phyloP scores from a whole-genome alignment of 2,113 vertebrate genomes.

The Tympanuchus pallidicinctus region DNA sequence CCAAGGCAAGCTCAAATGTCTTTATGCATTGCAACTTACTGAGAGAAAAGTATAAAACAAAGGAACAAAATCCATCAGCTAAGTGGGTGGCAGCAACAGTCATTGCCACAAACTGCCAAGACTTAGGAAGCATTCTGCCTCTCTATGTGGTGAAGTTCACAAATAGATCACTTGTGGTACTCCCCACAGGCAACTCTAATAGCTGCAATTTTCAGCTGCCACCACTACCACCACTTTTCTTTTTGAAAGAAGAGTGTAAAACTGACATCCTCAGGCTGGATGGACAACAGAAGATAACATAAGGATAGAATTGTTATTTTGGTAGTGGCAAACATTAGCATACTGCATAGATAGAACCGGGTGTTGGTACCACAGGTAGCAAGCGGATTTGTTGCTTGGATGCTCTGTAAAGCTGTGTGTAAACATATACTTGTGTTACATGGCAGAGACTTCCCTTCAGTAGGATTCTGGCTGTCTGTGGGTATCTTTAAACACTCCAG shows the following conservation, averaged over 20 bases:
- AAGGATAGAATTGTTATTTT: not conserved
- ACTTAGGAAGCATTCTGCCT: not conserved
- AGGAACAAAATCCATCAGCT: not conserved
- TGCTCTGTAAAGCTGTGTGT: rapidly evolving
- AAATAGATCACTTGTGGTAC: not conserved
- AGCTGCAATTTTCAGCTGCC: not conserved
- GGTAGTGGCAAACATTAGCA: not conserved
- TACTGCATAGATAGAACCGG: not conserved
- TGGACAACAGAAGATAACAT: not conserved
- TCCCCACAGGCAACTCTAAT: not conserved
- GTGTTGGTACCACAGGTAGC: not conserved
- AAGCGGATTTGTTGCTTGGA: not conserved
- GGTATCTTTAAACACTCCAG: not conserved
- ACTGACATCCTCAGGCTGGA: not conserved
- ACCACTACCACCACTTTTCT: not conserved
- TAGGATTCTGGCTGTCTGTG: not conserved
- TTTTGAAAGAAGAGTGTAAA: not conserved
- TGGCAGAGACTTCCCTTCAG: not conserved
- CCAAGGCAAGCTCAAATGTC: not conserved
- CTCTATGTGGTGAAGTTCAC: not conserved
- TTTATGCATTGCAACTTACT: not conserved
- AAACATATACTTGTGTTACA: not conserved
- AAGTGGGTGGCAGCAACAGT: not conserved
- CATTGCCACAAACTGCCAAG: not conserved
- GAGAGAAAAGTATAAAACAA: not conserved